Evolutionary conservation across 2,797 vertebrate genomes (phyloP), one percentile per base, ranked within the genome.

Genomic region (Alcedo atthis): DNA sequence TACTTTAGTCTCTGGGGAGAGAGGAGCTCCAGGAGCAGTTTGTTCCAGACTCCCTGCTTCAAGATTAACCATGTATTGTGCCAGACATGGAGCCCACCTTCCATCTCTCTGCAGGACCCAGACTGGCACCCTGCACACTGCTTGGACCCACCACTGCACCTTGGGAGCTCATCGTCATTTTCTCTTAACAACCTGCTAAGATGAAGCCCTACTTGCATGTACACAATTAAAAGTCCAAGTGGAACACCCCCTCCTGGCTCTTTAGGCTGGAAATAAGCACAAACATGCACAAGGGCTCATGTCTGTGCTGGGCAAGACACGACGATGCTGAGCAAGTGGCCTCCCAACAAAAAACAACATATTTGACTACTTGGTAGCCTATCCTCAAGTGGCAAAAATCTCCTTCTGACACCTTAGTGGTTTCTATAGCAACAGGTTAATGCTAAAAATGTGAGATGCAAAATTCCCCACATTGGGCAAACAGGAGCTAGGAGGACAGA

Each of bases 341-440:
- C 67, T 91, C 43, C 64, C 82, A 76, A 74, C 30, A 64, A 43
- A 80, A 81, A 59, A 62, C 28, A 58, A 66, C 28, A 58, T 8
- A 79, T 51, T 89, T 6, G 30, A 71, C 54, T 61, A 78, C 78
- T 90, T 74, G 57, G 61, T 85, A 86, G 87, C 76, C 64, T 84
- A 85, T 68, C 74, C 87, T 70, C 81, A 78, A 30, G 57, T 90
- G 86, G 78, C 82, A 90, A 93, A 94, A 85, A 78, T 46, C 82
- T 93, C 88, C 78, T 64, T 94, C 90, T 87, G 89, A 91, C 91
- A 96, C 83, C 82, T 77, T 75, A 68, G 59, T 9, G 18, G 95
- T 97, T 96, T 94, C 96, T 90, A 96, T 96, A 92, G 96, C 63
- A 96, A 96, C 95, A 87, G 86, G 81, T 93, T 91, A 93, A 92